Evolutionary conservation across 2,797 vertebrate genomes (phyloP).

Genomic region (Oreochromis mossambicus): DNA sequence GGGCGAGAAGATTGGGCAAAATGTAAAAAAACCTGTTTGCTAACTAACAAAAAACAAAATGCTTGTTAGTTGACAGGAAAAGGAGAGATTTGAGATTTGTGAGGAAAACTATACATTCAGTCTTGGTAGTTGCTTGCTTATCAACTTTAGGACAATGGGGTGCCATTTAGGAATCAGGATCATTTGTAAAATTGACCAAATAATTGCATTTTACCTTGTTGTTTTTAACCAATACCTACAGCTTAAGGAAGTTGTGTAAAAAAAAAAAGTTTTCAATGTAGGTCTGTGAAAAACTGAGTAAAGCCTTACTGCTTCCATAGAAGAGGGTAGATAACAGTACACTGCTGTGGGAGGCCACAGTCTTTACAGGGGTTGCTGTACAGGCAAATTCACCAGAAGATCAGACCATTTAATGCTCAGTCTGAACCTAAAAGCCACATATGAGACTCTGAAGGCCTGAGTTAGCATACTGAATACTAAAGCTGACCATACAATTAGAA

Average conservation of each 20-base stretch:
- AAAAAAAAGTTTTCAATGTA: rapidly evolving
- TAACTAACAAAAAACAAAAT: not conserved
- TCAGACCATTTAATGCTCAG: not conserved
- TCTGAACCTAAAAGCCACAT: not conserved
- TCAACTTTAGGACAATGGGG: not conserved
- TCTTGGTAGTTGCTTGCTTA: not conserved
- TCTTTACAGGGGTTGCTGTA: not conserved
- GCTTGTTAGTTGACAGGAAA: not conserved
- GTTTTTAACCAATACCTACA: not conserved
- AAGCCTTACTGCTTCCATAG: not conserved
- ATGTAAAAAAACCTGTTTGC: not conserved
- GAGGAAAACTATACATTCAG: not conserved
- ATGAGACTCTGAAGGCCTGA: not conserved
- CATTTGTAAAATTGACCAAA: rapidly evolving
- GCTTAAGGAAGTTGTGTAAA: not conserved
- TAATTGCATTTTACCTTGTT: not conserved
- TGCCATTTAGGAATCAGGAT: not conserved
- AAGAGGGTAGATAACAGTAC: not conserved
- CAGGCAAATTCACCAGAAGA: not conserved
- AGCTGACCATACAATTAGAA: not conserved
- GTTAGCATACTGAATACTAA: not conserved
- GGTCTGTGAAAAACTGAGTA: not conserved
- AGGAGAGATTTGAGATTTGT: not conserved
- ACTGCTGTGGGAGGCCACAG: no score
- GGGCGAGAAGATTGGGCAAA: not conserved